Evolutionary conservation across 2,113 vertebrate species (phyloP).

Genomic region (Athene cunicularia): DNA sequence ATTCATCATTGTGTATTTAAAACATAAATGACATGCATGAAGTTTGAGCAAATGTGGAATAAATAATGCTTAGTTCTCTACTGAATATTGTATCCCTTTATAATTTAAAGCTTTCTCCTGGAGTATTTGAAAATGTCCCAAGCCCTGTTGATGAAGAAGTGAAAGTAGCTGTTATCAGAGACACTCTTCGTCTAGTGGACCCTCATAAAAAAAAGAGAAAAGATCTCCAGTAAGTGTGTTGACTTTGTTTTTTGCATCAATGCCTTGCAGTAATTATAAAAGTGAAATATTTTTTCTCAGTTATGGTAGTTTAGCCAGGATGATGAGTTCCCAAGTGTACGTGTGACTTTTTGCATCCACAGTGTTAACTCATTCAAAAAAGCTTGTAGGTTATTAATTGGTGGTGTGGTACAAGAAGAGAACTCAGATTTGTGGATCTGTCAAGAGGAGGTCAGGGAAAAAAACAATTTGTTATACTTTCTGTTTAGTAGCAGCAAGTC

Average conservation of each 20-base stretch:
- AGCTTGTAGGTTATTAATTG: neutral
- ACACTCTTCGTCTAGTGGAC: slow-evolving; percentile 92
- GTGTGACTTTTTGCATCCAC: neutral
- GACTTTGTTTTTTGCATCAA: neutral
- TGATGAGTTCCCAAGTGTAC: neutral
- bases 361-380: neutral
- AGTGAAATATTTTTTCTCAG: neutral
- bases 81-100: neutral
- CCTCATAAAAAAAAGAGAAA: slow-evolving; percentile 80
- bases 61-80: neutral
- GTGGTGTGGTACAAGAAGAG: neutral
- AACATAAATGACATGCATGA: neutral
- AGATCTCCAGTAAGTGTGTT: slow-evolving; percentile 68
- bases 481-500: neutral
- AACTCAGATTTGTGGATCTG: neutral
- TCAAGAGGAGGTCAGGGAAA: neutral
- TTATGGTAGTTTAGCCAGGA: neutral
- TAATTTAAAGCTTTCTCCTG: slow-evolving; percentile 86
- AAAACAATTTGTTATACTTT: neutral
- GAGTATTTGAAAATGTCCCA: slow-evolving; percentile 90
- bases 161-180: slow-evolving; percentile 94
- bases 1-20: neutral
- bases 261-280: neutral
- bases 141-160: slow-evolving; percentile 95
- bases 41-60: neutral